A percentile compares a stretch with the other conserved stretches of the same genome.
Conservation (phyloP, 2,888 invertebrate species). For the Lochmaea capreae region DNA sequence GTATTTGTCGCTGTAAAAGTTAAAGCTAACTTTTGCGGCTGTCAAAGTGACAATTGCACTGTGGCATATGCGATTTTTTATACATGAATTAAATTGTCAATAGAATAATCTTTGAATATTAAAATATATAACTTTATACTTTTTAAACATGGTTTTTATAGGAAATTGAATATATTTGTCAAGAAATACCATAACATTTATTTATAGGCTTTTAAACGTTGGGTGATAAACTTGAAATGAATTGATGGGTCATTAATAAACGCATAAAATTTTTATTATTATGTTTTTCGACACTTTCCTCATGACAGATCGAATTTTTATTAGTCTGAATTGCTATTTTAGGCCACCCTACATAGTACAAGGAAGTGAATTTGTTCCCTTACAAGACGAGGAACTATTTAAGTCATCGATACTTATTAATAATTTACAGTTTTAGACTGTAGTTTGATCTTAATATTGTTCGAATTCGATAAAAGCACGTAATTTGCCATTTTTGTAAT, state of each 20-base stretch:
- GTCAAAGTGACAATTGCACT: no score
- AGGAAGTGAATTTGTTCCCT: no score
- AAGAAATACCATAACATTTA: slow-evolving; percentile 8
- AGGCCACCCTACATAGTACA: neutral
- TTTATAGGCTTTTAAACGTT: slow-evolving; percentile 18
- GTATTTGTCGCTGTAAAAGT: no score
- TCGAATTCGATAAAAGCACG: no score
- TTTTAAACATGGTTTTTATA: neutral
- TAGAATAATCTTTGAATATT: no score
- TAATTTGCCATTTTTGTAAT: no score
- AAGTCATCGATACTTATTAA: no score
- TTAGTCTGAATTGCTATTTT: slow-evolving; percentile 11
- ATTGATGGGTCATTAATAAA: slow-evolving; percentile 22
- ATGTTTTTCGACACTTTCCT: slow-evolving; percentile 18
- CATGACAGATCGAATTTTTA: slow-evolving; percentile 19
- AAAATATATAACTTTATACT: neutral
- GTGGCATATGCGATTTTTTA: no score
- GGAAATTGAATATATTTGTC: slow-evolving; percentile 14
- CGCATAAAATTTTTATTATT: slow-evolving; percentile 20
- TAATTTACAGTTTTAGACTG: no score
- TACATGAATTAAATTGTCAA: no score
- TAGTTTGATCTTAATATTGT: no score
- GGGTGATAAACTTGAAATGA: slow-evolving; percentile 18
- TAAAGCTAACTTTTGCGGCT: no score
- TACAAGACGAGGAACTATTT: neutral